Conservation (phyloP, 2,888 invertebrate species). For the Invenusta paracnida region DNA sequence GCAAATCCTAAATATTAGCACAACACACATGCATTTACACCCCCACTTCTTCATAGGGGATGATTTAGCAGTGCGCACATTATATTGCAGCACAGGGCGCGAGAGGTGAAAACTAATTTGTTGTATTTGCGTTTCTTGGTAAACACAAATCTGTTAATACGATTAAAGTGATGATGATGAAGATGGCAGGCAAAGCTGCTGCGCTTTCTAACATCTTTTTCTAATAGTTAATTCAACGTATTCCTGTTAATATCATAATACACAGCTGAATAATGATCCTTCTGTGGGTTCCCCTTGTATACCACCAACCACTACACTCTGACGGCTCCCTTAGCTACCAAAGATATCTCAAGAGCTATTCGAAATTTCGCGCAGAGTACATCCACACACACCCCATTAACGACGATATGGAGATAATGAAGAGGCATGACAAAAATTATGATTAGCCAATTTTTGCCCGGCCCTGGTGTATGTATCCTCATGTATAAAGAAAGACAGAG, state of each 20-base stretch:
- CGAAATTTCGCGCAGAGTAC: not conserved
- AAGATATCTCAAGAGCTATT: not conserved
- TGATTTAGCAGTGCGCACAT: too few species aligned
- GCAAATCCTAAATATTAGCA: not conserved
- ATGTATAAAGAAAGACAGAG: too few species aligned
- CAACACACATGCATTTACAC: not conserved
- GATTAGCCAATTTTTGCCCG: too few species aligned
- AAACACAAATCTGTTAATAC: constrained; percentile 17
- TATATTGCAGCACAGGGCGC: not conserved
- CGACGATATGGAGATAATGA: not conserved
- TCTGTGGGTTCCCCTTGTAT: too few species aligned
- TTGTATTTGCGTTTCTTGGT: constrained; percentile 26
- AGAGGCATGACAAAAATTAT: constrained; percentile 9
- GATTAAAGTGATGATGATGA: not conserved
- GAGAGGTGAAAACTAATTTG: constrained; percentile 29
- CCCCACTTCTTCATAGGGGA: too few species aligned
- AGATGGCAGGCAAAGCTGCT: too few species aligned
- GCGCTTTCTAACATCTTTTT: too few species aligned
- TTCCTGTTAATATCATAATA: too few species aligned
- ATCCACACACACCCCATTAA: too few species aligned
- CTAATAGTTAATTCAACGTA: too few species aligned
- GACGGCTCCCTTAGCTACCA: constrained; percentile 5
- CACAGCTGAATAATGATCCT: too few species aligned
- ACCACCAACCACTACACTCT: not conserved
- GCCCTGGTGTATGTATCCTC: too few species aligned